These are phyloP conservation scores for Sebastes matsubarae DNA, from an alignment of 2,797 vertebrate species.

Conservation along the genomic window DNA sequence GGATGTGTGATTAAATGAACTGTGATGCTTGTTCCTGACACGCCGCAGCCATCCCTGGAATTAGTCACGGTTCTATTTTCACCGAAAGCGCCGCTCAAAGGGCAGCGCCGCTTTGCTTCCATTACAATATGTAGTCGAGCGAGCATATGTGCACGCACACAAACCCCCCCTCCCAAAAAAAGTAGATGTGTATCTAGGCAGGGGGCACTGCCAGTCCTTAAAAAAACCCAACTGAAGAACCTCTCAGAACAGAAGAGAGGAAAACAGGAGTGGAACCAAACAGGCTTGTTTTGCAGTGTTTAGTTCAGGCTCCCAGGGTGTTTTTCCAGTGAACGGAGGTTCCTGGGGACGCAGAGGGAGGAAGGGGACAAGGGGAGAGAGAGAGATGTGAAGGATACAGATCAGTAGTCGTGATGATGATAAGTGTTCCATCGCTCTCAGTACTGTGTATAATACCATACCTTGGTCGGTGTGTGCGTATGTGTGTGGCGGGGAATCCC, in stretches of 20 bases:
- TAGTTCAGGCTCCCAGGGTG: constrained; percentile 42
- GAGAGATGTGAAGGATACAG: background rate
- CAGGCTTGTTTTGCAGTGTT: constrained; percentile 50
- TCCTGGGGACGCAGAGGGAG: constrained; percentile 13
- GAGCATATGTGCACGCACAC: background rate
- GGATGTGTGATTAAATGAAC: constrained; percentile 71
- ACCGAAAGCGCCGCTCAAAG: constrained; percentile 37
- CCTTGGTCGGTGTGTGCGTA: background rate
- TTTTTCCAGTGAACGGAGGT: constrained; percentile 40
- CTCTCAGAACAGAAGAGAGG: constrained; percentile 16
- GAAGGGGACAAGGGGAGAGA: background rate
- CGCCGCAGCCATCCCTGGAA: constrained; percentile 62
- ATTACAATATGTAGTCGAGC: constrained; percentile 41
- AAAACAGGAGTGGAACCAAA: constrained; percentile 44
- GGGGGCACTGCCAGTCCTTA: constrained; percentile 38
- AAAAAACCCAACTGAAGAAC: constrained; percentile 6
- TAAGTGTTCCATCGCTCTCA: constrained; percentile 16
- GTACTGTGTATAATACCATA: background rate
- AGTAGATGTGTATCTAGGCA: constrained; percentile 22
- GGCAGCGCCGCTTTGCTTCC: constrained; percentile 31
- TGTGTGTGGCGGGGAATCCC: constrained; percentile 24
- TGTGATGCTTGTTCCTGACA: constrained; percentile 65
- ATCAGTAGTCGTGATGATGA: constrained; percentile 3
- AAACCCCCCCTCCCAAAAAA: background rate
- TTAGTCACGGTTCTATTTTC: constrained; percentile 66